Conservation (phyloP, 2,888 invertebrate genomes). For the Acleris laterana region DNA sequence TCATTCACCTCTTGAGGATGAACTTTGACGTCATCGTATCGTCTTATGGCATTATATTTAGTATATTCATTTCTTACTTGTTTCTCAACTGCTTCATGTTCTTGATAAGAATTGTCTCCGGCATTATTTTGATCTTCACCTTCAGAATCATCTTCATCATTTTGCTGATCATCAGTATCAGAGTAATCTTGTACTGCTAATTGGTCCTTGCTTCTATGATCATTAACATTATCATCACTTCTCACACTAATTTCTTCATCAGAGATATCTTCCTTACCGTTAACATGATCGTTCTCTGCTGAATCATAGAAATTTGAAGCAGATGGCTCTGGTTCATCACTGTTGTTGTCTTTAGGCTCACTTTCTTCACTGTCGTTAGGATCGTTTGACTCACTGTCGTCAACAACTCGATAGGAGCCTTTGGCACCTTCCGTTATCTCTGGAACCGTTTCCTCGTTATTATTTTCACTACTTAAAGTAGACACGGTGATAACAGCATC, state of each 20-base stretch:
- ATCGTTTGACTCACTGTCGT: conserved; percentile 49
- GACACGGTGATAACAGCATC: conserved; percentile 73
- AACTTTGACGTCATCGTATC: conserved; percentile 52
- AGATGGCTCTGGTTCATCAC: conserved; percentile 19
- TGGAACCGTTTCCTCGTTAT: conserved; percentile 38
- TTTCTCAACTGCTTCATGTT: conserved; percentile 42
- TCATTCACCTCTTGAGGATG: conserved; percentile 54
- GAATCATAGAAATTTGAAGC: conserved; percentile 34
- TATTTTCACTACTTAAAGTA: conserved; percentile 51
- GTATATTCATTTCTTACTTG: conserved; percentile 49
- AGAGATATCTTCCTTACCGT: conserved; percentile 36
- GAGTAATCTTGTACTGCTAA: conserved; percentile 42
- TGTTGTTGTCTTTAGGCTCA: conserved; percentile 39
- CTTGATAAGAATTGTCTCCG: conserved; percentile 38
- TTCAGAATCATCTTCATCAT: conserved; percentile 43
- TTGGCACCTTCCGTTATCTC: conserved; percentile 9
- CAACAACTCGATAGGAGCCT: conserved; percentile 41
- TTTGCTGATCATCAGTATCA: conserved; percentile 43
- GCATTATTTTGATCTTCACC: conserved; percentile 39
- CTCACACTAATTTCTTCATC: conserved; percentile 27
- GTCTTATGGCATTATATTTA: conserved; percentile 54
- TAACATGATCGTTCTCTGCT: conserved; percentile 38
- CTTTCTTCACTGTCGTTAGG: conserved; percentile 53
- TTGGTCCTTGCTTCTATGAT: conserved; percentile 12
- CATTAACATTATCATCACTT: conserved; percentile 21